Conservation (phyloP, 2,113 vertebrate species). For the Periophthalmodon schlosseri region DNA sequence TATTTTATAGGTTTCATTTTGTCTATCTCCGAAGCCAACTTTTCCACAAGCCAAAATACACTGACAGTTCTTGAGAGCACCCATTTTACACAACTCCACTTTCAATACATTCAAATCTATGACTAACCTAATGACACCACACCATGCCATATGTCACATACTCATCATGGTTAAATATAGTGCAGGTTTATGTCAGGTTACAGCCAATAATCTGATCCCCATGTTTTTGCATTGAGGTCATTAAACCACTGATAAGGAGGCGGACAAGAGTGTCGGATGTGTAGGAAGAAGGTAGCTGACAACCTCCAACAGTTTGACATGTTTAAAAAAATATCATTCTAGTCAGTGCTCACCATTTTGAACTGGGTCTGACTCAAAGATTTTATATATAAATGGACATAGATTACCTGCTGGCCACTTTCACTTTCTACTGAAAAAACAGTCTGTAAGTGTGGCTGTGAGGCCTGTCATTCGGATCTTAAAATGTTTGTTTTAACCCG, state of each 20-base stretch:
- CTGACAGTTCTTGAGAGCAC: not conserved
- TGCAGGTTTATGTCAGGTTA: not conserved
- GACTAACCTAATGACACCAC: not conserved
- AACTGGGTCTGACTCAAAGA: not conserved
- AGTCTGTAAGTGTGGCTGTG: no score
- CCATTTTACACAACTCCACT: not conserved
- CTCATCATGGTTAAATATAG: not conserved
- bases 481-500: no score
- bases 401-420: no score
- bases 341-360: not conserved
- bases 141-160: not conserved
- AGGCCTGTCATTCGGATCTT: no score
- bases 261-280: constrained; percentile 1
- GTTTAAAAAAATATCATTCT: not conserved
- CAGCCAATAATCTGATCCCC: not conserved
- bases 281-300: not conserved
- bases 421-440: no score
- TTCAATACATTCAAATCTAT: not conserved
- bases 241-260: constrained; percentile 47
- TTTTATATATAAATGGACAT: no score
- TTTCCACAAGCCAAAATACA: not conserved
- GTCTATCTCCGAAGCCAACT: not conserved
- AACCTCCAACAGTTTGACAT: constrained; percentile 1
- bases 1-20: not conserved
- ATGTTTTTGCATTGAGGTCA: constrained; percentile 17